phyloP scores from a whole-genome alignment of 2,888 invertebrate species.

The Proisotoma minuta region DNA sequence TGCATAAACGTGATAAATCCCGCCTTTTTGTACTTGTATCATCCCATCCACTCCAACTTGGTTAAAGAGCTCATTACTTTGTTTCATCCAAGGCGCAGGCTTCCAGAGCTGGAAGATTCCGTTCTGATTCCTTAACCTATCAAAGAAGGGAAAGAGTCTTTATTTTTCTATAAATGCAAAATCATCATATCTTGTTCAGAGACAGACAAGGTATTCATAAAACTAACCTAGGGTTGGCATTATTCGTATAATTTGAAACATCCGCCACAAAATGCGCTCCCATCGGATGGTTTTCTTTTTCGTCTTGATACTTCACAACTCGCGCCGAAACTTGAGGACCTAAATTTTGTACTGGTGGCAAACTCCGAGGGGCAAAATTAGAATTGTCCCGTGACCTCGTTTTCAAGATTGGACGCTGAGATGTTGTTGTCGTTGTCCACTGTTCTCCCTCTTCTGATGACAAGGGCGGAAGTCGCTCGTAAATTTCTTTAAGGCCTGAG shows the following conservation, averaged over 20 bases:
- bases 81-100: constrained; percentile 59
- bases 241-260: constrained; percentile 58
- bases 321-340: constrained; percentile 16
- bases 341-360: constrained; percentile 1
- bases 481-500: constrained; percentile 28
- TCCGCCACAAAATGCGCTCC: constrained; percentile 62
- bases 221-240: constrained; percentile 64
- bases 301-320: constrained; percentile 16
- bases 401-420: constrained; percentile 10
- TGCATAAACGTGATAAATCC: constrained; percentile 71
- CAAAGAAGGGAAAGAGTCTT: neutral
- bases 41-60: constrained; percentile 55
- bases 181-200: too few species aligned
- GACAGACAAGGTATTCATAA: constrained; percentile 61
- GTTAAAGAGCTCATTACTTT: constrained; percentile 19
- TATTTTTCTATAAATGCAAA: constrained; percentile 59
- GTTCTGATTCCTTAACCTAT: neutral
- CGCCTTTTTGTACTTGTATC: constrained; percentile 63
- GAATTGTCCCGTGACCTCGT: constrained; percentile 19
- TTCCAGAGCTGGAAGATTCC: constrained; percentile 54
- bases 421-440: constrained; percentile 14
- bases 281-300: constrained; percentile 11
- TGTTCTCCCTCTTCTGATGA: constrained; percentile 17
- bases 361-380: neutral
- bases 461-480: constrained; percentile 25